Evolutionary conservation across 2,797 vertebrate species (phyloP), one percentile per base, ranked within the genome.

Genomic region (Hyperoplus immaculatus): DNA sequence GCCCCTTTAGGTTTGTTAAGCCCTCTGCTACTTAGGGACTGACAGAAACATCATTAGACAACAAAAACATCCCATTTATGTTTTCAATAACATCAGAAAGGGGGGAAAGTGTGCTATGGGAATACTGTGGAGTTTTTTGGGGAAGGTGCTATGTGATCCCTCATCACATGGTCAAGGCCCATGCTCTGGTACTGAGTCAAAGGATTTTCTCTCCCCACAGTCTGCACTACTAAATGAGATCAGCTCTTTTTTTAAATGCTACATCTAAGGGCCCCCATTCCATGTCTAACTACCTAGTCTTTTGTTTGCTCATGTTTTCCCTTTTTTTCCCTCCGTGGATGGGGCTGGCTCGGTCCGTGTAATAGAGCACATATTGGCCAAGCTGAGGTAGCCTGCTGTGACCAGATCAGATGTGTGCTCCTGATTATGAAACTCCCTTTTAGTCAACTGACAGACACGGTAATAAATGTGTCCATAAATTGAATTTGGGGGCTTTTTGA

Each of bases 391-490:
- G 90, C 91, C 90, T 87, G 88, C 93, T 95, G 94, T 91, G 94
- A 93, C 92, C 91, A 93, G 93, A 94, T 95, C 94, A 94, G 92
- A 96, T 97, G 96, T 96, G 96, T 96, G 96, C 96, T 97, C 95
- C 96, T 96, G 96, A 98, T 98, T 98, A 97, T 96, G 97, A 96
- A 93, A 93, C 92, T 93, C 90, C 88, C 95, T 96, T 97, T 96
- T 93, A 97, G 96, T 97, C 97, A 96, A 29, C 96, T 96, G 96
- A 98, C 97, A 97, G 97, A 97, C 97, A 96, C 95, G 96, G 96
- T 96, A 97, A 98, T 98, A 98, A 97, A 97, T 97, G 97, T 97
- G 96, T 97, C 97, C 96, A 97, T 97, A 98, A 99, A 99, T 98
- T 98, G 96, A 98, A 98, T 98, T 98, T 97, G 96, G 95, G 92